Conservation (phyloP, 30 jellyfish, hydroid and myxozoan species). For the Rhopilema esculentum region DNA sequence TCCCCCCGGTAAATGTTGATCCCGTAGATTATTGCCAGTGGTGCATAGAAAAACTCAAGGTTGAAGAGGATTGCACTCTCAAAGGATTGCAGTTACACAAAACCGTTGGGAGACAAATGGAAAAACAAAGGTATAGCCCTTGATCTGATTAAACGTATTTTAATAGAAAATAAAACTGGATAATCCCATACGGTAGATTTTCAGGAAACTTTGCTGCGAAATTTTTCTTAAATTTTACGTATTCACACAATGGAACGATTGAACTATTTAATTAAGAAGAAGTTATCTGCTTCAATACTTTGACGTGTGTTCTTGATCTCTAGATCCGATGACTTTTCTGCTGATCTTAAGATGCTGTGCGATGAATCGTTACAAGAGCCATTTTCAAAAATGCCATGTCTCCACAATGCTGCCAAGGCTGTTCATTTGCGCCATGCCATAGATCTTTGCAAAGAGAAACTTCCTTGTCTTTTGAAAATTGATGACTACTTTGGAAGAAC, state of each 20-base stretch:
- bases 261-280: too few relatives aligned
- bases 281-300: too few relatives aligned
- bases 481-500: conserved; percentile 65
- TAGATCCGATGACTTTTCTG: too few relatives aligned
- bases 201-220: too few relatives aligned
- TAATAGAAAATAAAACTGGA: neutral
- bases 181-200: too few relatives aligned
- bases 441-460: conserved; percentile 52
- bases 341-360: conserved; percentile 8
- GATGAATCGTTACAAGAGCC: conserved; percentile 24
- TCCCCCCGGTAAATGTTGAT: conserved; percentile 88
- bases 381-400: neutral
- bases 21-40: conserved; percentile 68
- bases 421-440: conserved; percentile 48
- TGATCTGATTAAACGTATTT: neutral
- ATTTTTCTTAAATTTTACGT: too few relatives aligned
- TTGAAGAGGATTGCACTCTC: conserved; percentile 6
- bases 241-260: too few relatives aligned
- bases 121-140: conserved; percentile 33
- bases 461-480: conserved; percentile 60
- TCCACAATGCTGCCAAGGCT: neutral
- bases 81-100: conserved; percentile 22
- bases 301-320: too few relatives aligned
- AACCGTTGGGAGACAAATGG: conserved; percentile 27
- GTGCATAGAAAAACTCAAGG: conserved; percentile 58